Percentiles rank a stretch among this genome's conserved stretches.
phyloP scores from a whole-genome alignment of 2,113 vertebrate genomes.

The Bagarius yarrelli region DNA sequence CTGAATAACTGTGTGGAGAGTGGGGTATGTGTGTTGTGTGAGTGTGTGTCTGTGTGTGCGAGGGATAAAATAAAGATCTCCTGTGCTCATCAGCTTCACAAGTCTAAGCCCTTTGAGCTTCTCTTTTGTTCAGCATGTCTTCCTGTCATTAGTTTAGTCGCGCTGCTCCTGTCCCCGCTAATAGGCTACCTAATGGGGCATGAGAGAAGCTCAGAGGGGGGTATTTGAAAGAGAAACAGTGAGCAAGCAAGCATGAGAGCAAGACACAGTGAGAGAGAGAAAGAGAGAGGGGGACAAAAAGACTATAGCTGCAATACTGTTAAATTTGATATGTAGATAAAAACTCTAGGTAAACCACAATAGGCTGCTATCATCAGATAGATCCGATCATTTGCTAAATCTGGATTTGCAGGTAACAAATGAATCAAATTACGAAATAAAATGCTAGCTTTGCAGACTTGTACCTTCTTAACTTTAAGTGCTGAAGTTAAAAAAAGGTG shows the following conservation, averaged over 20 bases:
- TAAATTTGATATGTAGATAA: too few species aligned
- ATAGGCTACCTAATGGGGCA: constrained; percentile 39
- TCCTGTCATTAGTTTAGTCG: constrained; percentile 7
- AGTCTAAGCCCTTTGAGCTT: constrained; percentile 15
- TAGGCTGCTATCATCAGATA: too few species aligned
- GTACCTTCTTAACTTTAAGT: too few species aligned
- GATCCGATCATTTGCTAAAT: too few species aligned
- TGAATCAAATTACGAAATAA: too few species aligned
- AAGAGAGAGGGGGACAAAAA: background rate
- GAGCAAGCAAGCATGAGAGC: background rate
- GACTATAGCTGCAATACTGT: background rate
- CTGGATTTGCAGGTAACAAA: too few species aligned
- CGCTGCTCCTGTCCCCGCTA: constrained; percentile 31
- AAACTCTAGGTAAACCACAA: too few species aligned
- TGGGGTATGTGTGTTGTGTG: background rate
- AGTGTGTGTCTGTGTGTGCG: background rate
- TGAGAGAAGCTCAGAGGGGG: constrained; percentile 7
- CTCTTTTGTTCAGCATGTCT: background rate
- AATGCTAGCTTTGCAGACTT: too few species aligned
- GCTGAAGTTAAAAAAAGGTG: too few species aligned
- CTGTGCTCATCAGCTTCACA: constrained; percentile 15
- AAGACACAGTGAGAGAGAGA: background rate
- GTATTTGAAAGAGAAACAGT: background rate
- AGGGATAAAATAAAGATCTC: constrained; percentile 12
- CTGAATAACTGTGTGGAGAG: background rate